phyloP scores from a whole-genome alignment of 1,140 invertebrate species.

The Diachasmimorpha longicaudata region DNA sequence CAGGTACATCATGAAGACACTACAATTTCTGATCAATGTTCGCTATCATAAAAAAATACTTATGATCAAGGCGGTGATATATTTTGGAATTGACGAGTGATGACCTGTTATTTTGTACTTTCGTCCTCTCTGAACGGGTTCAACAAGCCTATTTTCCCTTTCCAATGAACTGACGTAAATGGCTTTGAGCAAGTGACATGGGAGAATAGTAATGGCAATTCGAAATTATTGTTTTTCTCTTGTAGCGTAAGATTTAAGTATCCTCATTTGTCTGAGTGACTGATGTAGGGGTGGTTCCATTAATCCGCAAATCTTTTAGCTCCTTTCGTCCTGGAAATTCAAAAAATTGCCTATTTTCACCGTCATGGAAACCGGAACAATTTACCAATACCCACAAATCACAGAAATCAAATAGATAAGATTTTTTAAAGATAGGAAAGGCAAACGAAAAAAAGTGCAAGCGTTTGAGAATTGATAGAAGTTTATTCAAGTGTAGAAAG shows the following conservation, averaged over 20 bases:
- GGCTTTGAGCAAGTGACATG: not conserved
- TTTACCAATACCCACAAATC: not conserved
- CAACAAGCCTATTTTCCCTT: not conserved
- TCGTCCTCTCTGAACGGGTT: not conserved
- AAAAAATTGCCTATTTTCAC: not conserved
- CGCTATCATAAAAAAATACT: not conserved
- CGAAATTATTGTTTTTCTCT: not conserved
- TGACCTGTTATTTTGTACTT: not conserved
- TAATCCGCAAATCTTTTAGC: slow-evolving; percentile 18
- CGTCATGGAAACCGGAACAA: not conserved
- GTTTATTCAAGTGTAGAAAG: not conserved
- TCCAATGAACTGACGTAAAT: not conserved
- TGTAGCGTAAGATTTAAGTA: not conserved
- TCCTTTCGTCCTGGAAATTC: slow-evolving; percentile 20
- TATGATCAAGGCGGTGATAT: not conserved
- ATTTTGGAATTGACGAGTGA: not conserved
- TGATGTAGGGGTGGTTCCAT: slow-evolving; percentile 1
- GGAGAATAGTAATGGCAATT: not conserved
- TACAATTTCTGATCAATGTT: not conserved
- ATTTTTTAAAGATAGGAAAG: not conserved
- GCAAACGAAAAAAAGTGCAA: not conserved
- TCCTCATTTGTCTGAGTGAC: slow-evolving; percentile 1
- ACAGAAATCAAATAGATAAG: not conserved
- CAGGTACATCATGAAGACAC: not conserved
- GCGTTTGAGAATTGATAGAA: not conserved